These are phyloP conservation scores for Brachyrhaphis roseni DNA, from an alignment of 2,797 vertebrate species.

Conservation along the genomic window DNA sequence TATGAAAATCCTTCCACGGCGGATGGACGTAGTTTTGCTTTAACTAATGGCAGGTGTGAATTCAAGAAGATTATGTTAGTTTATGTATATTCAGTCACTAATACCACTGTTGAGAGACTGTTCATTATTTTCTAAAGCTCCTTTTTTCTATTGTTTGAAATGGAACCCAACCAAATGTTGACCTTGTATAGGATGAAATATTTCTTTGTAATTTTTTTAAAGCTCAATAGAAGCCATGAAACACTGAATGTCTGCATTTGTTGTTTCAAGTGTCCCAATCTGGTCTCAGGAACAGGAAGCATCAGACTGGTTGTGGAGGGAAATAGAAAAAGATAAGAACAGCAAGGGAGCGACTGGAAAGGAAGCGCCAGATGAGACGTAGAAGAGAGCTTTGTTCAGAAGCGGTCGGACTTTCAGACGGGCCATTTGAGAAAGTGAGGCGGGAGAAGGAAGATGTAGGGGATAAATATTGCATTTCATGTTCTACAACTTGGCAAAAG, in stretches of 20 bases:
- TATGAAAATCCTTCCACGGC: no score
- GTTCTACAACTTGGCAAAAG: constrained; percentile 68
- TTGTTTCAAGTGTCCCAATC: neutral
- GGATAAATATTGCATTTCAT: constrained; percentile 67
- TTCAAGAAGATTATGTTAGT: neutral
- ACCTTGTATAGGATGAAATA: neutral
- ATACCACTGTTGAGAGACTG: neutral
- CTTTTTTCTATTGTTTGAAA: neutral
- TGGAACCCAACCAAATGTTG: neutral
- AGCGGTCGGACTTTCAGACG: neutral
- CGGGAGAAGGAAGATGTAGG: neutral
- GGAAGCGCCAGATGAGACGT: constrained; percentile 11
- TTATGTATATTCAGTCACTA: neutral
- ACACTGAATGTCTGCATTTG: neutral
- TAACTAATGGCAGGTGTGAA: no score
- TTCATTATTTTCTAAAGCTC: neutral
- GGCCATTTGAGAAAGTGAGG: constrained; percentile 4
- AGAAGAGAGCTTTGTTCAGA: constrained; percentile 12
- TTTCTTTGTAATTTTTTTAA: constrained; percentile 1
- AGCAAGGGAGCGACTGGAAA: constrained; percentile 4
- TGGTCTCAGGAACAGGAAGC: neutral
- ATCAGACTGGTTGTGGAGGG: constrained; percentile 10
- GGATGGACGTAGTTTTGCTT: no score
- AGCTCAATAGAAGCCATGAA: neutral
- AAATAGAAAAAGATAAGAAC: constrained; percentile 2